Conservation (phyloP, 1,140 invertebrate species). For the Trichonephila clavipes region DNA sequence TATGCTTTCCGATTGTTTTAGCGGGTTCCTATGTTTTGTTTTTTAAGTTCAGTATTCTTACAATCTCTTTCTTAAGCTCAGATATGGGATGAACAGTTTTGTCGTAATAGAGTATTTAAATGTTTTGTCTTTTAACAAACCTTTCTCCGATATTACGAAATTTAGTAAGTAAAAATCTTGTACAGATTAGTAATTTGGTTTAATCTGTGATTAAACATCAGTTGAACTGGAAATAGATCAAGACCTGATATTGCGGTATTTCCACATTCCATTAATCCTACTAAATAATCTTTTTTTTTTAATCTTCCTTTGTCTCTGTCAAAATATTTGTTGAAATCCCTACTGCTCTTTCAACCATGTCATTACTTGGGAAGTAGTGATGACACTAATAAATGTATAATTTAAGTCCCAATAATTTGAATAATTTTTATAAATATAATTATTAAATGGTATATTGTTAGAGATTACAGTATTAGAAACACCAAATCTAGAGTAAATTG, state of each 20-base stretch:
- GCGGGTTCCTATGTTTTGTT: not conserved
- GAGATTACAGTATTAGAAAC: not conserved
- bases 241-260: slow-evolving; percentile 42
- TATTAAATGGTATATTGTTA: slow-evolving; percentile 35
- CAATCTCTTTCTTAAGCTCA: not conserved
- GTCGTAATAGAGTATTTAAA: not conserved
- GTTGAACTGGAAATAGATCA: slow-evolving; percentile 12
- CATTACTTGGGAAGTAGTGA: not conserved
- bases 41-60: not conserved
- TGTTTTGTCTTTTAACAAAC: slow-evolving; percentile 6
- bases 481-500: slow-evolving; percentile 47
- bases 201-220: slow-evolving; percentile 51
- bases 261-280: not conserved
- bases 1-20: not conserved
- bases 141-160: slow-evolving; percentile 6
- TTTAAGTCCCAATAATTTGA: slow-evolving; percentile 6
- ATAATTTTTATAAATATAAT: not conserved
- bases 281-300: not conserved
- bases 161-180: slow-evolving; percentile 18
- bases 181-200: slow-evolving; percentile 43
- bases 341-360: slow-evolving; percentile 10
- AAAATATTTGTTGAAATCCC: slow-evolving; percentile 5
- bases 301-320: slow-evolving; percentile 26
- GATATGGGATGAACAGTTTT: slow-evolving; percentile 8
- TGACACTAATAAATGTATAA: not conserved